Conservation (phyloP, 2,113 vertebrate genomes). For the Grammomys dolichurus region DNA sequence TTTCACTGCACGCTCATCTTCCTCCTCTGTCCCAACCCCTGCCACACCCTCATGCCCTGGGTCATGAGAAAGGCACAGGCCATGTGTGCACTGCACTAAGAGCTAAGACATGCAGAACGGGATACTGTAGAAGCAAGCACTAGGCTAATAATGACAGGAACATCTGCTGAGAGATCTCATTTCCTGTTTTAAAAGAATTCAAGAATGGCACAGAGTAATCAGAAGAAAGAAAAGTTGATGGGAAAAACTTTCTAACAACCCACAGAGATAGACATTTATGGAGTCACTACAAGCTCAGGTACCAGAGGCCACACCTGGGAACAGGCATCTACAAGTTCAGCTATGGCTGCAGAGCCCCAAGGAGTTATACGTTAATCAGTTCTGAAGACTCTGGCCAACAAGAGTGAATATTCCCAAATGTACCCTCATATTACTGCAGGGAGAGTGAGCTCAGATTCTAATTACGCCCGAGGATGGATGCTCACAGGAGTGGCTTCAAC, state of each 20-base stretch:
- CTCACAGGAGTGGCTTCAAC: not conserved
- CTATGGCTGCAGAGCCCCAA: no score
- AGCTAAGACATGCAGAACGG: not conserved
- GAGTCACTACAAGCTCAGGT: not conserved
- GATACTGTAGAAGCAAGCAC: not conserved
- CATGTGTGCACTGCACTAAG: accelerated
- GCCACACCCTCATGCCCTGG: not conserved
- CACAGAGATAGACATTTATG: not conserved
- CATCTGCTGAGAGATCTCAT: not conserved
- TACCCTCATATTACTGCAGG: not conserved
- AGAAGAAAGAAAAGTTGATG: not conserved
- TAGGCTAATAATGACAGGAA: not conserved
- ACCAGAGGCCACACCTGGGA: accelerated
- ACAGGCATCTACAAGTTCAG: no score
- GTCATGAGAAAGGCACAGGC: not conserved
- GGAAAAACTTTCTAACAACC: not conserved
- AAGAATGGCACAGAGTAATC: not conserved
- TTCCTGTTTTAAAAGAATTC: not conserved
- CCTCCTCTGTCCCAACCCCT: not conserved
- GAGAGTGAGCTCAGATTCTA: no score
- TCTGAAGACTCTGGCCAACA: not conserved
- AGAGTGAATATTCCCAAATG: not conserved
- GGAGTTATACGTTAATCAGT: not conserved
- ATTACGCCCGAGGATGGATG: not conserved
- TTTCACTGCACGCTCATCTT: not conserved